phyloP scores from a whole-genome alignment of 2,797 vertebrate species.

The Potorous gilbertii region DNA sequence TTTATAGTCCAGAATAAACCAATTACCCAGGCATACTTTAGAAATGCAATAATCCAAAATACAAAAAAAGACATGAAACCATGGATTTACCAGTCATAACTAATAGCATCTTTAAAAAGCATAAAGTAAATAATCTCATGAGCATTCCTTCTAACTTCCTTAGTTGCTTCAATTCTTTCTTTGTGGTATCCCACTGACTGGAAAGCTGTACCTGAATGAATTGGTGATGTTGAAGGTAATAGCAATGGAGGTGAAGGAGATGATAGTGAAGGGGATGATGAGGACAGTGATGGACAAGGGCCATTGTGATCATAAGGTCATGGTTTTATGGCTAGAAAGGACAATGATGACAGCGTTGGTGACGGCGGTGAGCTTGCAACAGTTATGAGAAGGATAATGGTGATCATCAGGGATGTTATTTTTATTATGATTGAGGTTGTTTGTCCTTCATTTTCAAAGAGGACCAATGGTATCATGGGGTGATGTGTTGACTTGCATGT shows the following conservation, averaged over 20 bases:
- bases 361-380: not conserved
- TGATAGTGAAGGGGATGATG: not conserved
- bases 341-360: not conserved
- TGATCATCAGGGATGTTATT: not conserved
- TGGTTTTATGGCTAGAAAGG: not conserved
- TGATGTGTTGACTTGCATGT: not conserved
- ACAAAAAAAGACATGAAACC: not conserved
- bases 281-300: not conserved
- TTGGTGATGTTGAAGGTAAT: not conserved
- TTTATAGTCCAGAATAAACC: not conserved
- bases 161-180: not conserved
- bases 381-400: not conserved
- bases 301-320: not conserved
- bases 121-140: not conserved
- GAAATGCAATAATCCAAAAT: not conserved
- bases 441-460: not conserved
- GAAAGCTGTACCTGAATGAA: not conserved
- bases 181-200: not conserved
- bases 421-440: not conserved
- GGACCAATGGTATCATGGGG: not conserved
- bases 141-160: not conserved
- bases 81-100: not conserved
- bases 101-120: not conserved
- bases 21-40: not conserved
- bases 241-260: not conserved